These are phyloP conservation scores for Theristicus caerulescens DNA, from an alignment of 2,113 vertebrate genomes.

Conservation along the genomic window DNA sequence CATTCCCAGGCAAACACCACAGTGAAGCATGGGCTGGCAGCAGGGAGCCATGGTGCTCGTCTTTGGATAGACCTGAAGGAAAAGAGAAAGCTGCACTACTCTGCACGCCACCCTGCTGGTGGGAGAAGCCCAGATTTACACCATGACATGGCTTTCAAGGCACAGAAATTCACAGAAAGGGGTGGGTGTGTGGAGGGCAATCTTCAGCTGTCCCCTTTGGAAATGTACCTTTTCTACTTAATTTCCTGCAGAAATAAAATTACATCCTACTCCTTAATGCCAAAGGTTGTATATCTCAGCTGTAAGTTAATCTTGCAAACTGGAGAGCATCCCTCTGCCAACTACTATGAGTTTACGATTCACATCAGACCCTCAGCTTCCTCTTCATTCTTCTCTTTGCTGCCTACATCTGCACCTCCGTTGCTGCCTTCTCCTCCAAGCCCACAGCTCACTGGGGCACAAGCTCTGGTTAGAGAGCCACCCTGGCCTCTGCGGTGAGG, in stretches of 20 bases:
- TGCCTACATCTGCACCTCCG: background rate
- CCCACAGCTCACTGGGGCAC: background rate
- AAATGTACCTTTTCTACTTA: background rate
- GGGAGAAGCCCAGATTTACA: background rate
- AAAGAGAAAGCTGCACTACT: background rate
- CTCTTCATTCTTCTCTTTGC: background rate
- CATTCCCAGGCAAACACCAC: background rate
- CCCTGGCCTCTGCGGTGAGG: background rate
- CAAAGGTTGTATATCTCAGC: background rate
- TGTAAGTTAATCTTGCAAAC: background rate
- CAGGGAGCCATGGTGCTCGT: accelerated
- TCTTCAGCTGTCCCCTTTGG: background rate
- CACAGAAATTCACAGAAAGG: background rate
- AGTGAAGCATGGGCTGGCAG: background rate
- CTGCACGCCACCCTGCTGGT: background rate
- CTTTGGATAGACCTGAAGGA: background rate
- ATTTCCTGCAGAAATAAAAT: conserved; percentile 53
- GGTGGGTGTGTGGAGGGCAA: background rate
- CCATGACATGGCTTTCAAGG: background rate
- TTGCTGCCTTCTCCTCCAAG: background rate
- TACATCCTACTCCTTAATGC: conserved; percentile 8
- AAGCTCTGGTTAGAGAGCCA: background rate
- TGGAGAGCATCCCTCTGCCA: background rate
- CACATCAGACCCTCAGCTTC: background rate
- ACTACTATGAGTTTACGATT: background rate